These are phyloP conservation scores for Saccopteryx bilineata DNA, from an alignment of 2,113 vertebrate species.

Conservation along the genomic window DNA sequence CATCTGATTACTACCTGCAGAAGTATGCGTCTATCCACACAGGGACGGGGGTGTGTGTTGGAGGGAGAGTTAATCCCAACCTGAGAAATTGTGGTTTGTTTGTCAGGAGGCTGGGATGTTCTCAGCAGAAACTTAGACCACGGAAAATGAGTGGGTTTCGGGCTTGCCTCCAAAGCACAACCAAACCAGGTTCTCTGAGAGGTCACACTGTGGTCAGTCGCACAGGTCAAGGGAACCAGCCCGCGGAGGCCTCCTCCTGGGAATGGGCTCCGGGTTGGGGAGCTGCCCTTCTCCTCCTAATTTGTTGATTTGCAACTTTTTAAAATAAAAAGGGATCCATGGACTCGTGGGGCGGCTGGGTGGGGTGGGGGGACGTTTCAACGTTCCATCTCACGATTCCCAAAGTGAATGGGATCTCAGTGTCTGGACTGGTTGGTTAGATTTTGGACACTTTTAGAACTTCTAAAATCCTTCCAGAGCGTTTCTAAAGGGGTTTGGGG, in stretches of 20 bases:
- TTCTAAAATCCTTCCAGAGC: neutral
- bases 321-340: neutral
- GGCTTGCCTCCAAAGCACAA: neutral
- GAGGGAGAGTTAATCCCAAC: neutral
- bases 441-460: neutral
- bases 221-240: neutral
- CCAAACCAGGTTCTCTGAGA: neutral
- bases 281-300: neutral
- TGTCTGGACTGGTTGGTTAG: neutral
- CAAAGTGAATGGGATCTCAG: neutral
- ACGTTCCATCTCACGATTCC: neutral
- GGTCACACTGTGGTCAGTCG: fast-evolving
- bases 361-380: neutral
- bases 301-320: neutral
- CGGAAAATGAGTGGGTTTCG: neutral
- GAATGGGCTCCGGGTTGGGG: neutral
- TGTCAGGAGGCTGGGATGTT: neutral
- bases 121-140: neutral
- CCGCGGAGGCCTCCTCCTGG: neutral
- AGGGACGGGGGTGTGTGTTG: neutral
- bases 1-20: slow-evolving; percentile 69
- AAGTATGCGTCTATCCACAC: neutral
- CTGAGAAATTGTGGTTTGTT: neutral
- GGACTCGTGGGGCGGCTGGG: neutral
- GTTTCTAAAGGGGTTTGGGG: slow-evolving; percentile 30